Conservation (phyloP, 2,113 vertebrate genomes). For the Carlito syrichta region DNA sequence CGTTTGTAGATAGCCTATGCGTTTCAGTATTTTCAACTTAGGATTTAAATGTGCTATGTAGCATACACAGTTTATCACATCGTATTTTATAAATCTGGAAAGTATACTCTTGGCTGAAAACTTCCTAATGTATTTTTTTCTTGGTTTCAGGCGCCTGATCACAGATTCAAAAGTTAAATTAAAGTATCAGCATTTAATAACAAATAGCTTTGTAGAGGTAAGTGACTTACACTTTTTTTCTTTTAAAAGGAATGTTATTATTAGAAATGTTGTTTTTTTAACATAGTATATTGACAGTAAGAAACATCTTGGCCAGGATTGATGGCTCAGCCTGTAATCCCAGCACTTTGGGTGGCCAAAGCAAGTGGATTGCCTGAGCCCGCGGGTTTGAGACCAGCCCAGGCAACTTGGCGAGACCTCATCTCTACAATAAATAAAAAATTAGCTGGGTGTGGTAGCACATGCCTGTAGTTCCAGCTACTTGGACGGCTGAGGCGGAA, state of each 20-base stretch:
- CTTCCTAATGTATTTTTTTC: constrained; percentile 63
- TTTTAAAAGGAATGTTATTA: constrained; percentile 5
- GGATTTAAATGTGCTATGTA: not conserved
- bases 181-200: constrained; percentile 99
- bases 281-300: not conserved
- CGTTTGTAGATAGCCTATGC: not conserved
- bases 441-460: too few relatives aligned
- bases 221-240: constrained; percentile 73
- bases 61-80: not conserved
- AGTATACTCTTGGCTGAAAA: not conserved
- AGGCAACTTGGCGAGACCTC: too few relatives aligned
- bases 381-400: too few relatives aligned
- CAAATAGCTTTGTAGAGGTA: constrained; percentile 99
- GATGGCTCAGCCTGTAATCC: too few relatives aligned
- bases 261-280: not conserved
- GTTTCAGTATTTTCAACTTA: not conserved
- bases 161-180: constrained; percentile 99
- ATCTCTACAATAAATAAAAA: too few relatives aligned
- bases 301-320: too few relatives aligned
- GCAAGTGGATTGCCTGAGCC: too few relatives aligned
- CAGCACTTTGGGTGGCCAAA: too few relatives aligned
- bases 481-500: too few relatives aligned
- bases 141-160: constrained; percentile 93
- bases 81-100: constrained; percentile 6
- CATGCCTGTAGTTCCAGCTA: too few relatives aligned